Conservation (phyloP, 2,113 vertebrate genomes). For the Myrmophylax atrothorax region DNA sequence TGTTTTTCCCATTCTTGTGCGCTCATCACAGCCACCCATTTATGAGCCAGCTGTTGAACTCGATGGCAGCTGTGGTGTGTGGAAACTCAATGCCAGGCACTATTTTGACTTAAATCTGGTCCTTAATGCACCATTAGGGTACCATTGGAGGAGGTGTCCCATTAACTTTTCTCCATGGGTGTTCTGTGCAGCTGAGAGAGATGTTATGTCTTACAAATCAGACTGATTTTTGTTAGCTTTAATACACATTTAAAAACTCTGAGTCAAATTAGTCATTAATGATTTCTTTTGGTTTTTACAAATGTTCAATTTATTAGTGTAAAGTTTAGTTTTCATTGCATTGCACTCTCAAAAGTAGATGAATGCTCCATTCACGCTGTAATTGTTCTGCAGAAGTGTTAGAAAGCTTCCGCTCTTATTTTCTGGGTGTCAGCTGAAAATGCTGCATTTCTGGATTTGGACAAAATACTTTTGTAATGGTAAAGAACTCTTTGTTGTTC, state of each 20-base stretch:
- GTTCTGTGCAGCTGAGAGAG: slow-evolving; percentile 40
- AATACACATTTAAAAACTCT: not conserved
- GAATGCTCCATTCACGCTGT: not conserved
- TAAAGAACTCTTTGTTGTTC: slow-evolving; percentile 1
- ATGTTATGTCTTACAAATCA: not conserved
- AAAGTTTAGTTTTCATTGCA: not conserved
- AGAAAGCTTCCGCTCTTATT: not conserved
- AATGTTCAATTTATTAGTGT: not conserved
- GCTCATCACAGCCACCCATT: slow-evolving; percentile 54
- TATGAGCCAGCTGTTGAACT: slow-evolving; percentile 75
- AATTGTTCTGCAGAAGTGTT: not conserved
- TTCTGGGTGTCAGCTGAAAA: slow-evolving; percentile 32
- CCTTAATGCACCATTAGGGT: not conserved
- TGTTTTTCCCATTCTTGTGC: slow-evolving; percentile 57
- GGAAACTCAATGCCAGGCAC: slow-evolving; percentile 64
- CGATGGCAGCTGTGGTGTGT: slow-evolving; percentile 67
- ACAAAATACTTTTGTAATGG: slow-evolving; percentile 43
- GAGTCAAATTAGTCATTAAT: not conserved
- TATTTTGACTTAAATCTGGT: slow-evolving; percentile 55
- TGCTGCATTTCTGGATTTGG: slow-evolving; percentile 7
- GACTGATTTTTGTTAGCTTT: slow-evolving; percentile 30
- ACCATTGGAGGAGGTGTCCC: slow-evolving; percentile 28
- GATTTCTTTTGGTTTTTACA: not conserved
- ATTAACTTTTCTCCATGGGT: slow-evolving; percentile 33
- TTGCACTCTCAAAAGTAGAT: not conserved